phyloP scores from a whole-genome alignment of 2,888 invertebrate genomes.

The Parasteatoda lunata region DNA sequence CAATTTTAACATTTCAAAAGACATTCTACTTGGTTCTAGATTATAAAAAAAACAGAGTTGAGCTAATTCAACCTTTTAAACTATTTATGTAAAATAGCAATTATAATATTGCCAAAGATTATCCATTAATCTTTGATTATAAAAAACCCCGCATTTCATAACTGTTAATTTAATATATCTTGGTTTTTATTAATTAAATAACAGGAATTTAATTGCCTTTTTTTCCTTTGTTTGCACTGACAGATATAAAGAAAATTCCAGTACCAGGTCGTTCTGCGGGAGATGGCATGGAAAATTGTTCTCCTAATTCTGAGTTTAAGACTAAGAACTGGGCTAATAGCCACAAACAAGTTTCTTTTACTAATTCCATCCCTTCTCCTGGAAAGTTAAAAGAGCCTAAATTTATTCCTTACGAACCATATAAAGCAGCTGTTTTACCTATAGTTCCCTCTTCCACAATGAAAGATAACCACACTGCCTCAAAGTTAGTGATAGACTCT shows the following conservation, averaged over 20 bases:
- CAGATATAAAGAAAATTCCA: slow-evolving; percentile 40
- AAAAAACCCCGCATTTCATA: no score
- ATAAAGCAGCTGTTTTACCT: slow-evolving; percentile 87
- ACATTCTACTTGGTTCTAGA: no score
- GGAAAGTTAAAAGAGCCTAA: slow-evolving; percentile 80
- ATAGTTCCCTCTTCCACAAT: slow-evolving; percentile 78
- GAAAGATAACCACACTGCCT: background rate
- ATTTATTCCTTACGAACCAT: slow-evolving; percentile 91
- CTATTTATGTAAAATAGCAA: no score
- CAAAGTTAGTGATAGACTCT: slow-evolving; percentile 27
- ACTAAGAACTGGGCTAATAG: background rate
- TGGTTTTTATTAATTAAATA: background rate
- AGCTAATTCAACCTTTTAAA: no score
- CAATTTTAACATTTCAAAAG: no score
- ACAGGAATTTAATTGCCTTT: background rate
- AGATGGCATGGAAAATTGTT: slow-evolving; percentile 68
- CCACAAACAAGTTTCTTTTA: background rate
- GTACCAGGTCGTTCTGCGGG: slow-evolving; percentile 62
- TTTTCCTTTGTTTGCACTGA: slow-evolving; percentile 2
- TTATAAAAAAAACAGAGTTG: no score
- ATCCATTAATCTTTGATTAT: no score
- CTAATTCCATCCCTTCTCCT: slow-evolving; percentile 15
- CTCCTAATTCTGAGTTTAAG: background rate
- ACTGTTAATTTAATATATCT: background rate
- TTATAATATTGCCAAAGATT: no score